Evolutionary conservation across 1,140 invertebrate species (phyloP), one percentile per base, ranked within the genome.

Genomic region (Bombus confusus): DNA sequence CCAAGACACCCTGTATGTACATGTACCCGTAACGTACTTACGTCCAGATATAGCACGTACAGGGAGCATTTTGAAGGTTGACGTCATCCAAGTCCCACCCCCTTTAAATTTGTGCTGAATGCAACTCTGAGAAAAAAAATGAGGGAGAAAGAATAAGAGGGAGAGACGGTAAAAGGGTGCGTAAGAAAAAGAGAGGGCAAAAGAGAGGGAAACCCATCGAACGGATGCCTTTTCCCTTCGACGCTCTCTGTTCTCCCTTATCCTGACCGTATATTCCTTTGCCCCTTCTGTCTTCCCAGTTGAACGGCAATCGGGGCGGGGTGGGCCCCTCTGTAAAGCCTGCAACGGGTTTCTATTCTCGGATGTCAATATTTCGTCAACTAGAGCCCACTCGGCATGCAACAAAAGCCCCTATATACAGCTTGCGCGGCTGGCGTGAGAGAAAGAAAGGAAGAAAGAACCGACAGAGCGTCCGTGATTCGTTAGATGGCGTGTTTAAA

Each of bases 311-410:
- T 72, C 64, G 62, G 77, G 80, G 66, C 62, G 85, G 68, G 39
- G 43, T 59, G 43, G 69, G 86, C 22, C 83, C 88, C 80, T 86
- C 84, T 79, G 69, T 83, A 88, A 88, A 90, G 85, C 88, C 88
- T 84, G 83, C 85, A 89, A 91, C 86, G 88, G 89, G 90, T 93
- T 93, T 94, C 92, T 94, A 94, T 94, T 94, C 93, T 93, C 91
- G 93, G 91, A 94, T 94, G 93, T 94, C 93, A 94, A 94, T 94
- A 94, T 94, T 94, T 94, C 93, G 93, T 94, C 93, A 94, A 93
- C 93, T 93, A 93, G 90, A 91, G 88, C 88, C 91, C 90, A 92
- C 89, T 91, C 91, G 85, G 77, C 77, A 83, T 80, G 81, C 87
- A 92, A 92, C 91, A 92, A 92, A 91, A 90, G 88, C 76, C 88